Percentiles rank a stretch among this genome's conserved stretches.
Conservation (phyloP, 1,140 invertebrate genomes). For the Propsilocerus akamusi region DNA sequence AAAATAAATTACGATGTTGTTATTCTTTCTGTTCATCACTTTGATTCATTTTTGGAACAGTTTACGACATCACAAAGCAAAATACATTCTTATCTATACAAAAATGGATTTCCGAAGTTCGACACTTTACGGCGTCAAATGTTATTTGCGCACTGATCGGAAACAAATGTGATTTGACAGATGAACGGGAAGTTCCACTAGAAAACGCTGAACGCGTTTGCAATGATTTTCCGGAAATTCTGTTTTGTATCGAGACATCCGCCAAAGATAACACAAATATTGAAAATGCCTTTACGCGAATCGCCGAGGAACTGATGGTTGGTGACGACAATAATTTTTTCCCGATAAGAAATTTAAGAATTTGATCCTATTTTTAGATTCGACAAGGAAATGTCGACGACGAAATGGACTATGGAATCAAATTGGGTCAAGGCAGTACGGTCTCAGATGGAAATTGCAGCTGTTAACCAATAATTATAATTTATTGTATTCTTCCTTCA, state of each 20-base stretch:
- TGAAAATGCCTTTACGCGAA: conserved; percentile 73
- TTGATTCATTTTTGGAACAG: conserved; percentile 26
- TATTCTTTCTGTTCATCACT: background rate
- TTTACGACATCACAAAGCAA: conserved; percentile 87
- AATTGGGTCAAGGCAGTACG: conserved; percentile 19
- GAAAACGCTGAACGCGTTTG: conserved; percentile 68
- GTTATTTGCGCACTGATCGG: conserved; percentile 79
- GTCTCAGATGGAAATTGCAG: conserved; percentile 17
- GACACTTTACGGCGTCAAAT: conserved; percentile 77
- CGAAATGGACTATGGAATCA: conserved; percentile 16
- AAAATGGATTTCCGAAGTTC: conserved; percentile 88
- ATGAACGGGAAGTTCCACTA: conserved; percentile 49
- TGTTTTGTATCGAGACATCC: conserved; percentile 75
- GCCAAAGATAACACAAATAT: conserved; percentile 89
- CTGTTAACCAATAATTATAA: conserved; percentile 12
- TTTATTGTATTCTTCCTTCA: too few relatives aligned
- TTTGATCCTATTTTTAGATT: conserved; percentile 9
- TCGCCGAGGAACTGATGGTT: conserved; percentile 77
- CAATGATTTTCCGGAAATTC: conserved; percentile 64
- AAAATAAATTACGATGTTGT: background rate
- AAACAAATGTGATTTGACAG: conserved; percentile 77
- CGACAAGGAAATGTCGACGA: conserved; percentile 17
- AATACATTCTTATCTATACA: conserved; percentile 75
- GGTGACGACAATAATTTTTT: conserved; percentile 7
- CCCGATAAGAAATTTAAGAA: background rate